Conservation (phyloP, 2,113 vertebrate species). For the Oreochromis tanganicae region DNA sequence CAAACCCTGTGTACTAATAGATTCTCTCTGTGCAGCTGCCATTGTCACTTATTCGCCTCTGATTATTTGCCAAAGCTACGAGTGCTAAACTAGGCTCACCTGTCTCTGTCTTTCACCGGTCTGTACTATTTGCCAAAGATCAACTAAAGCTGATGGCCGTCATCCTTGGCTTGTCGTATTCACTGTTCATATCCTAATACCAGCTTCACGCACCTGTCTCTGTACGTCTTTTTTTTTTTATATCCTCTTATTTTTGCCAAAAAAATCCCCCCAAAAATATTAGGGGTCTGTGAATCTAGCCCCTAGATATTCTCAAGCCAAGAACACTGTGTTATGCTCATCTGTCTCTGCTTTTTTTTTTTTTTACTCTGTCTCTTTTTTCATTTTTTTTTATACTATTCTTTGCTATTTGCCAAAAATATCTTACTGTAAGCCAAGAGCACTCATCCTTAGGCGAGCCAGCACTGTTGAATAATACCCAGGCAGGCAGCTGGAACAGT, state of each 20-base stretch:
- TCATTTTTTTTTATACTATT: neutral
- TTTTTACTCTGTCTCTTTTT: neutral
- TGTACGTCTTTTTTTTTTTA: neutral
- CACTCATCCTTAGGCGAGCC: constrained; percentile 13
- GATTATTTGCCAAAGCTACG: constrained; percentile 49
- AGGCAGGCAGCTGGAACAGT: neutral
- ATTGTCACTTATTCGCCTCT: constrained; percentile 47
- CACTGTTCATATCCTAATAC: constrained; percentile 37
- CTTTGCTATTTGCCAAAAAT: constrained; percentile 32
- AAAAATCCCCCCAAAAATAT: constrained; percentile 27
- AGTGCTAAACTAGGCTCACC: constrained; percentile 40
- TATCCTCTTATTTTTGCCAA: constrained; percentile 29
- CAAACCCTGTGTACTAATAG: constrained; percentile 6
- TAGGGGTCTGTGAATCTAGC: constrained; percentile 2
- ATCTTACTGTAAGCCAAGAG: constrained; percentile 15
- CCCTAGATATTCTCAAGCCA: constrained; percentile 12
- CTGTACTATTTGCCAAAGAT: constrained; percentile 49
- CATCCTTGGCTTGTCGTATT: constrained; percentile 21
- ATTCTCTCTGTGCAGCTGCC: constrained; percentile 38
- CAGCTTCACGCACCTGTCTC: constrained; percentile 39
- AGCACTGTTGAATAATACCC: constrained; percentile 1
- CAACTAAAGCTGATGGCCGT: constrained; percentile 28
- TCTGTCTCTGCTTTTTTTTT: constrained; percentile 4
- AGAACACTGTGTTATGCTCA: constrained; percentile 31
- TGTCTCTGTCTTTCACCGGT: constrained; percentile 53